These are phyloP conservation scores for Adineta ricciae DNA, from an alignment of 2,888 invertebrate species.

Conservation along the genomic window DNA sequence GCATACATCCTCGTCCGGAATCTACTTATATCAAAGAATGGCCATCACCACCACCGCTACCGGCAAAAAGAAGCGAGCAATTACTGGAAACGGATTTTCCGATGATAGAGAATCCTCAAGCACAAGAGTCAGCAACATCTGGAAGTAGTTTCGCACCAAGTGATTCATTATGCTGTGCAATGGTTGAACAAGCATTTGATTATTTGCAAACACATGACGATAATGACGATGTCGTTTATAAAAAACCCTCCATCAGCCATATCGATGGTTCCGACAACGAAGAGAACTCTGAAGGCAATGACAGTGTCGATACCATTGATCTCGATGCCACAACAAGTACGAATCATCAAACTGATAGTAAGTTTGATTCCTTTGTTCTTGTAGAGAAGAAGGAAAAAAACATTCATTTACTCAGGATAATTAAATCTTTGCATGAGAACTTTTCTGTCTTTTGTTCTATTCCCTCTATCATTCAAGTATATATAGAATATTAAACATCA, in stretches of 20 bases:
- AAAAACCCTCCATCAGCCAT: neutral
- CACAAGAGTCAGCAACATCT: neutral
- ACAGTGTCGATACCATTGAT: neutral
- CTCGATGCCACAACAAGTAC: neutral
- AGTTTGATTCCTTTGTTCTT: neutral
- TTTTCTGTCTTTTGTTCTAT: neutral
- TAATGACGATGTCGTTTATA: neutral
- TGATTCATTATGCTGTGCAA: neutral
- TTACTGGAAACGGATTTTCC: conserved; percentile 17
- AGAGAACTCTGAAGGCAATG: neutral
- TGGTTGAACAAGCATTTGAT: conserved; percentile 9
- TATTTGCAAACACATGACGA: neutral
- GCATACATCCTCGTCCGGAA: neutral
- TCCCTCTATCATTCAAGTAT: neutral
- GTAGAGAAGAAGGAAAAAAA: neutral
- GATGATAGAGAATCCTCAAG: neutral
- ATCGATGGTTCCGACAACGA: neutral
- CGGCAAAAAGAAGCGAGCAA: neutral
- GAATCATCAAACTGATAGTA: neutral
- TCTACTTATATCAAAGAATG: neutral
- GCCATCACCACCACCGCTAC: neutral
- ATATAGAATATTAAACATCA: neutral
- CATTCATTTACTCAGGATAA: neutral
- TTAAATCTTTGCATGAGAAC: neutral
- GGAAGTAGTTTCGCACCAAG: neutral